A percentile compares a stretch with the other conserved stretches of the same genome.
Conservation (phyloP, 2,797 vertebrate species). For the Sorex maritimensis region DNA sequence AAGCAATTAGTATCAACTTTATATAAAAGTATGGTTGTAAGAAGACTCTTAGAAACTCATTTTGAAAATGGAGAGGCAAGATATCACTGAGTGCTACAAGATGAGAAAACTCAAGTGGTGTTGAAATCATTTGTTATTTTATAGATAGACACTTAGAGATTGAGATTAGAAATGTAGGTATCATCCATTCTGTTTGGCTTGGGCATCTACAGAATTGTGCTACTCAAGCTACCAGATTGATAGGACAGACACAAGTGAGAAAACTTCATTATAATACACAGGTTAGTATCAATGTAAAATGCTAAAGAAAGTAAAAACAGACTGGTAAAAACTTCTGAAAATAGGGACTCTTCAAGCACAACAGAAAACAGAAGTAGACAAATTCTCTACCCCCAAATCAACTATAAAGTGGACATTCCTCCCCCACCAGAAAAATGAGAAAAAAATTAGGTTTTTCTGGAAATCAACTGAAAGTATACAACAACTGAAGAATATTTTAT, state of each 20-base stretch:
- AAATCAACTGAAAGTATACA: slow-evolving; percentile 42
- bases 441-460: not conserved
- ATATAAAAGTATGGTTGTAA: not conserved
- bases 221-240: slow-evolving; percentile 18
- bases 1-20: slow-evolving; percentile 54
- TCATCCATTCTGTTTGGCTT: slow-evolving; percentile 18
- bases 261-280: not conserved
- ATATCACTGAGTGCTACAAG: not conserved
- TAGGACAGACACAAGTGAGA: slow-evolving; percentile 30
- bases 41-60: not conserved
- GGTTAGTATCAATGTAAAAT: not conserved
- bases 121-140: slow-evolving; percentile 45
- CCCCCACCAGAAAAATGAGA: not conserved
- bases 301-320: slow-evolving; percentile 34
- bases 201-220: slow-evolving; percentile 5
- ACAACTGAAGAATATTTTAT: slow-evolving; percentile 20
- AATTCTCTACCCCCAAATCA: slow-evolving; percentile 7
- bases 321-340: slow-evolving; percentile 9
- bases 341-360: slow-evolving; percentile 9
- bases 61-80: slow-evolving; percentile 29
- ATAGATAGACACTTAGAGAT: slow-evolving; percentile 36
- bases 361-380: not conserved
- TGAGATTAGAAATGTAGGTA: not conserved
- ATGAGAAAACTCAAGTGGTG: slow-evolving; percentile 21
- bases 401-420: not conserved